phyloP scores from a whole-genome alignment of 2,797 vertebrate species.

The Catamblyrhynchus diadema region DNA sequence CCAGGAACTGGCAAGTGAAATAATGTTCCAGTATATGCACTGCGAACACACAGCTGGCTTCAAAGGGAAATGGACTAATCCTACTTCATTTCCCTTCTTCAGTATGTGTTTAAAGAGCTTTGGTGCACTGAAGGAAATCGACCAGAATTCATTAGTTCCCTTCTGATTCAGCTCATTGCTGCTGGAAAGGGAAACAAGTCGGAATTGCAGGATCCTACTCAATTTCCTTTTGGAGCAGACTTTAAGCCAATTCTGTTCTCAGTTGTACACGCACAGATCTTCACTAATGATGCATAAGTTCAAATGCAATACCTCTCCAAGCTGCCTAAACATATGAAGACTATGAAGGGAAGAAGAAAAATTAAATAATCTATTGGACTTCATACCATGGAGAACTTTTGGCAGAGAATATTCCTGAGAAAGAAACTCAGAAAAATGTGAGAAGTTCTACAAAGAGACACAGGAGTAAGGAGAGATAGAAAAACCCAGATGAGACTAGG shows the following conservation, averaged over 20 bases:
- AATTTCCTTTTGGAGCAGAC: constrained; percentile 52
- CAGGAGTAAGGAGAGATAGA: neutral
- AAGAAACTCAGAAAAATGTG: neutral
- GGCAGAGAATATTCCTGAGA: neutral
- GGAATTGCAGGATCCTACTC: constrained; percentile 33
- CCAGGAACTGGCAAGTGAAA: constrained; percentile 58
- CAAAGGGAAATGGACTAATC: constrained; percentile 73
- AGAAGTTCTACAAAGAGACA: neutral
- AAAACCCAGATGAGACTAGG: neutral
- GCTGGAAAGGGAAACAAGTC: constrained; percentile 47
- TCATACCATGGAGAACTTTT: neutral
- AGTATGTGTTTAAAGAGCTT: constrained; percentile 62
- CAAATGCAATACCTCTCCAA: neutral
- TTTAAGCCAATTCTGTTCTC: neutral
- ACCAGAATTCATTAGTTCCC: constrained; percentile 63
- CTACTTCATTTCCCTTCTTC: constrained; percentile 69
- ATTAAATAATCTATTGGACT: neutral
- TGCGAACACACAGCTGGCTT: constrained; percentile 68
- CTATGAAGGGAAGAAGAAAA: neutral
- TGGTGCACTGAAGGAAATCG: constrained; percentile 40
- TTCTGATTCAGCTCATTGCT: constrained; percentile 59
- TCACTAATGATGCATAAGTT: neutral
- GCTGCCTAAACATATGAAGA: neutral
- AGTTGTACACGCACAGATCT: neutral
- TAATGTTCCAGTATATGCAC: constrained; percentile 42